phyloP scores from a whole-genome alignment of 92 coral and sea anemone genomes.

The Virgularia gustaviana region DNA sequence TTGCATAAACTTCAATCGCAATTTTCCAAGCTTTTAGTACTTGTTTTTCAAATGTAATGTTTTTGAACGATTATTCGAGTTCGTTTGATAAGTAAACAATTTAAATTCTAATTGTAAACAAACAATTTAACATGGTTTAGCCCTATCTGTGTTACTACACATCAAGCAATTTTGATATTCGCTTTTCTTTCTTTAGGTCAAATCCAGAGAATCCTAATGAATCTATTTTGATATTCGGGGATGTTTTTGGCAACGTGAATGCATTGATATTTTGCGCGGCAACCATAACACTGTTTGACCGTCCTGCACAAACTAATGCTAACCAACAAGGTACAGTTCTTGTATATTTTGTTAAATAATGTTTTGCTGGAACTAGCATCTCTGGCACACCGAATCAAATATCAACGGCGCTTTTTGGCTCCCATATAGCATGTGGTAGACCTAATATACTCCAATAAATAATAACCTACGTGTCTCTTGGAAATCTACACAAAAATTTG shows the following conservation, averaged over 20 bases:
- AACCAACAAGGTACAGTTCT: conserved; percentile 97
- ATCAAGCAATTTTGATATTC: too few species aligned
- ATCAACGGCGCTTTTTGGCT: too few species aligned
- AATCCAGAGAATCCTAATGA: conserved; percentile 81
- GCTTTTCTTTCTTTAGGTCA: too few species aligned
- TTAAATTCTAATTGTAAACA: too few species aligned
- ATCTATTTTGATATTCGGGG: conserved; percentile 93
- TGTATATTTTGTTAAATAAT: neutral
- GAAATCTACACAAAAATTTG: too few species aligned
- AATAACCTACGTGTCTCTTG: neutral
- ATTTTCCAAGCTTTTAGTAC: too few species aligned
- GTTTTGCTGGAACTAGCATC: neutral
- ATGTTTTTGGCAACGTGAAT: conserved; percentile 81
- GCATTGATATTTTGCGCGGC: conserved; percentile 91
- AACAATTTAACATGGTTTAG: neutral
- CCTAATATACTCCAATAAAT: neutral
- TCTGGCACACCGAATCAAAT: neutral
- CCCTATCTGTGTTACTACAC: too few species aligned
- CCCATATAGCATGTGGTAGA: too few species aligned
- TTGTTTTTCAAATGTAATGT: too few species aligned
- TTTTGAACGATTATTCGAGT: too few species aligned
- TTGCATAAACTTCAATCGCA: too few species aligned
- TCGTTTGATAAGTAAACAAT: too few species aligned
- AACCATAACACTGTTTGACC: conserved; percentile 84
- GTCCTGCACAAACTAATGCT: conserved; percentile 90